A percentile compares a stretch with the other conserved stretches of the same genome.
Evolutionary conservation across 2,113 vertebrate species (phyloP).

Genomic region (Callopanchax toddi): DNA sequence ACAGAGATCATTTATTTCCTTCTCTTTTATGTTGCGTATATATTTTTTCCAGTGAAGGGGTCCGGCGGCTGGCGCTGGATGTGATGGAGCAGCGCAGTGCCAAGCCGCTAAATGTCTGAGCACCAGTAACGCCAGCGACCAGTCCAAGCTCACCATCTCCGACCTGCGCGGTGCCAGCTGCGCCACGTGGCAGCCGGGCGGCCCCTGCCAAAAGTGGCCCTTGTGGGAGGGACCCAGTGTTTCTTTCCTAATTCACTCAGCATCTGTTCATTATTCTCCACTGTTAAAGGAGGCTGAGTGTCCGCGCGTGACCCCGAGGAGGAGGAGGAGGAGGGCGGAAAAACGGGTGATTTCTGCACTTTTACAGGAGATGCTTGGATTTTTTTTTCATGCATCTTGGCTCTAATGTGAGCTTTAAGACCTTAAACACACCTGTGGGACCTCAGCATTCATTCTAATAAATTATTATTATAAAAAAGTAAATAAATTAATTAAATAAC

Average conservation of each 20-base stretch:
- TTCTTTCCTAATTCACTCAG: constrained; percentile 86
- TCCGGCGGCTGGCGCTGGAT: constrained; percentile 63
- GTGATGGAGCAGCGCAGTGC: constrained; percentile 64
- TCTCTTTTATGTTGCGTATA: constrained; percentile 7
- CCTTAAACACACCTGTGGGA: constrained; percentile 34
- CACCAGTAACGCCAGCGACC: constrained; percentile 77
- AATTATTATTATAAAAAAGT: not conserved
- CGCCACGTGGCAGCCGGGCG: constrained; percentile 79
- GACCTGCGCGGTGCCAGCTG: constrained; percentile 76
- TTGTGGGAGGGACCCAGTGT: constrained; percentile 84
- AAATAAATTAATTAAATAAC: not conserved
- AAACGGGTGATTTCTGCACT: constrained; percentile 12
- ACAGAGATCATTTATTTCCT: not conserved
- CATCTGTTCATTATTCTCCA: constrained; percentile 85
- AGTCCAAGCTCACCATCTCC: constrained; percentile 66
- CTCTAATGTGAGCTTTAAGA: not conserved
- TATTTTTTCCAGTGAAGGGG: constrained; percentile 20
- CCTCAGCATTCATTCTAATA: not conserved
- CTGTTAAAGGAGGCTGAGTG: constrained; percentile 69
- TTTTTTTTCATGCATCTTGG: not conserved
- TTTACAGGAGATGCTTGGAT: constrained; percentile 17
- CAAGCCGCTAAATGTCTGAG: constrained; percentile 84
- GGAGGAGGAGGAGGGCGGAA: constrained; percentile 4
- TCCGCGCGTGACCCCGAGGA: constrained; percentile 37
- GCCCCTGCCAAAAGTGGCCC: constrained; percentile 81